Conservation (phyloP, 2,797 vertebrate species). For the Lithobates sylvaticus region DNA sequence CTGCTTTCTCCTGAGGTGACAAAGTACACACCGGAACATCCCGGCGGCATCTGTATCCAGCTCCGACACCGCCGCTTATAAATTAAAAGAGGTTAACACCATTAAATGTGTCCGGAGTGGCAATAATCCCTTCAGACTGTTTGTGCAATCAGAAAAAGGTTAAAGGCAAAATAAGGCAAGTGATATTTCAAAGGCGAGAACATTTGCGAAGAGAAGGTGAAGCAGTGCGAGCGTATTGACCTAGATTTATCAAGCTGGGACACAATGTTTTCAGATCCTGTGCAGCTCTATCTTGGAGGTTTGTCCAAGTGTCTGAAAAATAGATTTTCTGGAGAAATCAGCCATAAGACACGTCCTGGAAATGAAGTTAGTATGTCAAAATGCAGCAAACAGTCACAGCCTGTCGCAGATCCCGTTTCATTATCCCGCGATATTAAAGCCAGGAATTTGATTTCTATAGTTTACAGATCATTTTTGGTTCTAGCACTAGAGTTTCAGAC, state of each 20-base stretch:
- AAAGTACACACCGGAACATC: slow-evolving; percentile 19
- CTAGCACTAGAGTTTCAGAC: too few species aligned
- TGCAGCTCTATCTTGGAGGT: neutral
- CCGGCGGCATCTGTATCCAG: slow-evolving; percentile 17
- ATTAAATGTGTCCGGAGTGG: slow-evolving; percentile 39
- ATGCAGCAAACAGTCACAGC: too few species aligned
- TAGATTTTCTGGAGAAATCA: neutral
- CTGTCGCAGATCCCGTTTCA: too few species aligned
- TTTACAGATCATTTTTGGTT: too few species aligned
- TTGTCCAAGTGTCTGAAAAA: slow-evolving; percentile 22
- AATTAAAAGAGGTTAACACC: slow-evolving; percentile 37
- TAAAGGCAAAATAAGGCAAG: slow-evolving; percentile 38
- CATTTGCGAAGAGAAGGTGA: slow-evolving; percentile 16
- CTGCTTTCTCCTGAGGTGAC: slow-evolving; percentile 34
- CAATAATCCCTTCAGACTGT: slow-evolving; percentile 49
- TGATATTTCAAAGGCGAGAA: slow-evolving; percentile 13
- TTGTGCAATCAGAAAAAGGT: slow-evolving; percentile 34
- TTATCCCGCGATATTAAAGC: too few species aligned
- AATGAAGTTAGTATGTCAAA: too few species aligned
- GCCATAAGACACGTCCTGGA: neutral
- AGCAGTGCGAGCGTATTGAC: slow-evolving; percentile 21
- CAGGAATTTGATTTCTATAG: too few species aligned
- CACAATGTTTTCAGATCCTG: neutral
- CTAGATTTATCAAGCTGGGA: slow-evolving; percentile 36
- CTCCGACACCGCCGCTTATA: slow-evolving; percentile 2